Conservation (phyloP, 2,797 vertebrate species). For the Oreochromis grahami region DNA sequence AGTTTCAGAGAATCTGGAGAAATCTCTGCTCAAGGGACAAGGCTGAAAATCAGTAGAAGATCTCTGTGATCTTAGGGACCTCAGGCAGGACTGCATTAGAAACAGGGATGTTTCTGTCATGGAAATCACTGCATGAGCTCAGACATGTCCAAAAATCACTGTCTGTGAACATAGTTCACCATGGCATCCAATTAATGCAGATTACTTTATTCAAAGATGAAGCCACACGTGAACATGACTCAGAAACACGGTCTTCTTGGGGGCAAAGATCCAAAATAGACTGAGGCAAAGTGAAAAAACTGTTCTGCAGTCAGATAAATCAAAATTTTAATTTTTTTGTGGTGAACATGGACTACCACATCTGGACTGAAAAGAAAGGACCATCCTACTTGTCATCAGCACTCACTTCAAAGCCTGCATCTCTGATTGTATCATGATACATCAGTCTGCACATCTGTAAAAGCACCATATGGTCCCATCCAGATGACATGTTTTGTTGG, state of each 20-base stretch:
- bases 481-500: background rate
- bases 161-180: background rate
- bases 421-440: background rate
- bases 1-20: background rate
- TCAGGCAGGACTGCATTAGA: fast-evolving
- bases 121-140: background rate
- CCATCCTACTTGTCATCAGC: background rate
- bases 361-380: background rate
- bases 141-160: background rate
- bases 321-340: fast-evolving
- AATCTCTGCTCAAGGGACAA: background rate
- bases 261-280: background rate
- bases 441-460: background rate
- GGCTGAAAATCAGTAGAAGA: background rate
- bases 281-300: background rate
- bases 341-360: background rate
- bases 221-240: background rate
- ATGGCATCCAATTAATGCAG: background rate
- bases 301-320: background rate
- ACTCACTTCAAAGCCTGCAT: background rate
- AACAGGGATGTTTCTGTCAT: background rate
- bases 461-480: background rate
- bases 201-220: background rate
- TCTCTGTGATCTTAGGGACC: background rate
- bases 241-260: background rate